Conservation (phyloP, 1,140 invertebrate genomes). For the Anastrepha obliqua region DNA sequence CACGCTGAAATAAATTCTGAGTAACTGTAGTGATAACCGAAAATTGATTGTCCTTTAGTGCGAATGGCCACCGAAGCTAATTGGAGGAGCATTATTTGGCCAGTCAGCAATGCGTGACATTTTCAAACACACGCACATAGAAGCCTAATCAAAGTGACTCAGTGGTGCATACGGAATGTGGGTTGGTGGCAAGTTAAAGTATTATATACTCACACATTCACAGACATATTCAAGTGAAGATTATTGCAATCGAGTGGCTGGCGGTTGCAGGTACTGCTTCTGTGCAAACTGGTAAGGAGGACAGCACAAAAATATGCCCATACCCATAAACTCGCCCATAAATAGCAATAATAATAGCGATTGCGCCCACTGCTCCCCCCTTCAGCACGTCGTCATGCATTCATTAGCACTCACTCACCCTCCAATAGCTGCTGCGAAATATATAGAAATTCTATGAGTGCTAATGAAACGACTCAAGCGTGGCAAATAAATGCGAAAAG, state of each 20-base stretch:
- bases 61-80: conserved; percentile 41
- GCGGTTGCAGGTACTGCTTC: neutral
- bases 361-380: neutral
- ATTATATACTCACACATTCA: neutral
- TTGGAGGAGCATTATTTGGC: conserved; percentile 30
- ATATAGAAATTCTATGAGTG: neutral
- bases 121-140: neutral
- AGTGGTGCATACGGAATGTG: neutral
- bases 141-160: neutral
- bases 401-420: conserved; percentile 7
- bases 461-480: conserved; percentile 49
- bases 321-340: neutral
- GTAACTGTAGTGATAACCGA: conserved; percentile 12
- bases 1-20: conserved; percentile 24
- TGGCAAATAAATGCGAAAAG: conserved; percentile 27
- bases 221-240: too few relatives aligned
- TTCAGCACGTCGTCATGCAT: neutral
- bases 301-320: neutral
- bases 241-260: neutral
- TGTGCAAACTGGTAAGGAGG: conserved; percentile 14
- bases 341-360: conserved; percentile 43
- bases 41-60: conserved; percentile 40
- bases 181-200: neutral
- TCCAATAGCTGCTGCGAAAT: neutral
- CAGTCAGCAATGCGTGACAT: conserved; percentile 49